A percentile compares a stretch with the other conserved stretches of the same genome.
phyloP scores from a whole-genome alignment of 2,113 vertebrate genomes.

The Thunnus thynnus region DNA sequence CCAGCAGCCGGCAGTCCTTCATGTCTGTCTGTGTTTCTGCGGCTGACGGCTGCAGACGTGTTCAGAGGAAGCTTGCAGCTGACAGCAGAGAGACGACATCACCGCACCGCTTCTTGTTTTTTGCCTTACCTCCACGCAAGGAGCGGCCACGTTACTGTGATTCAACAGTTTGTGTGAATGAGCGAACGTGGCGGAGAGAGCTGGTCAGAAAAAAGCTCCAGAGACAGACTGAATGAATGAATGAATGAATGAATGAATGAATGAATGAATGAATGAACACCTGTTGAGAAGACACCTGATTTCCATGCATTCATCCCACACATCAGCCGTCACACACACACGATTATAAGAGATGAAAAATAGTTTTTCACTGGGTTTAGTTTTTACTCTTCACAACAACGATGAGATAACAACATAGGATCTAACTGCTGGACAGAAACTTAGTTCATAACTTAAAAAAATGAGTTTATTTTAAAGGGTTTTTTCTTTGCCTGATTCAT shows the following conservation, averaged over 20 bases:
- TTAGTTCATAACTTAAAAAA: constrained; percentile 29
- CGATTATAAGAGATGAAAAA: neutral
- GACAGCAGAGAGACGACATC: neutral
- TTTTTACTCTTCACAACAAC: constrained; percentile 1
- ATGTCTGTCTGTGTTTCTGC: too few relatives aligned
- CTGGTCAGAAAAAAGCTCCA: too few relatives aligned
- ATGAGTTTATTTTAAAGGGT: constrained; percentile 48
- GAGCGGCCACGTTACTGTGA: neutral
- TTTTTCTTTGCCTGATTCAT: neutral
- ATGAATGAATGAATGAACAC: neutral
- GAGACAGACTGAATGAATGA: too few relatives aligned
- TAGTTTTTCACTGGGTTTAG: constrained; percentile 4
- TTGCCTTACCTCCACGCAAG: constrained; percentile 48
- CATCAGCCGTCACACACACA: neutral
- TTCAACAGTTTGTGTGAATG: neutral
- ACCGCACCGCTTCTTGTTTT: neutral
- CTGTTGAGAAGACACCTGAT: neutral
- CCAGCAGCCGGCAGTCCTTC: neutral
- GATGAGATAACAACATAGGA: neutral
- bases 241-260: neutral
- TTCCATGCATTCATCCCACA: neutral
- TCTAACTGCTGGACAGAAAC: constrained; percentile 44
- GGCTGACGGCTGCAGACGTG: too few relatives aligned
- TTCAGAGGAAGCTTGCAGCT: neutral
- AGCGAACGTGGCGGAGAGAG: neutral